phyloP scores from a whole-genome alignment of 2,113 vertebrate species.

The Larimichthys crocea region DNA sequence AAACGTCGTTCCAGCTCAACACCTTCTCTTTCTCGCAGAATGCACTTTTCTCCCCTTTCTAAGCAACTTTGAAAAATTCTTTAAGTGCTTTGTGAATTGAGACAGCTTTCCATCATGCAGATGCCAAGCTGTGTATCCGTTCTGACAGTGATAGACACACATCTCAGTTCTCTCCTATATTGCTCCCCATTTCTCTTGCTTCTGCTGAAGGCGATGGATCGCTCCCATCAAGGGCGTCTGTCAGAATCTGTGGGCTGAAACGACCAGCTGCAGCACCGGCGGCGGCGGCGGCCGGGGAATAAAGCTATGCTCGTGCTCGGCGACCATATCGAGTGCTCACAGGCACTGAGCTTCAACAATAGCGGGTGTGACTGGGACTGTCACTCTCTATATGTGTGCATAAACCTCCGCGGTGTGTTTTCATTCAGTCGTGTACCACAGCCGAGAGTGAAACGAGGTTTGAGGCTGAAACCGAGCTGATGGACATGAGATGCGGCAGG shows the following conservation, averaged over 20 bases:
- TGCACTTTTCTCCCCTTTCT: constrained; percentile 52
- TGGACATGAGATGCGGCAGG: constrained; percentile 32
- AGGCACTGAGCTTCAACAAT: constrained; percentile 47
- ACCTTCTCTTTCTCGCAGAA: constrained; percentile 28
- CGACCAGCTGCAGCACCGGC: constrained; percentile 61
- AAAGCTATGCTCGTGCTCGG: constrained; percentile 49
- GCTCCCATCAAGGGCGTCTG: constrained; percentile 66
- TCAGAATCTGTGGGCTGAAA: constrained; percentile 67
- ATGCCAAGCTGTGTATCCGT: constrained; percentile 56
- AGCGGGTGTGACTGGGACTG: constrained; percentile 44
- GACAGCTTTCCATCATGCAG: constrained; percentile 58
- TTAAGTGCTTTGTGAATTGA: constrained; percentile 63
- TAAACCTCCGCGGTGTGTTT: constrained; percentile 27
- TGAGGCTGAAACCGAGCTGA: constrained; percentile 24
- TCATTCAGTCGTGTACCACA: constrained; percentile 28
- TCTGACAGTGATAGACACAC: constrained; percentile 71
- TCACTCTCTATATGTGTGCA: constrained; percentile 20
- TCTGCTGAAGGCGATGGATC: constrained; percentile 62
- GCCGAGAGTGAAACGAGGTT: constrained; percentile 7
- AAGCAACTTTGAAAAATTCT: constrained; percentile 53
- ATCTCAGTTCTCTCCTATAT: constrained; percentile 60
- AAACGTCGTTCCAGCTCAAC: constrained; percentile 47
- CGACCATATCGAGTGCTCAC: constrained; percentile 46
- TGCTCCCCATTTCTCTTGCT: constrained; percentile 41
- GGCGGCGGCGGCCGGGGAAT: constrained; percentile 28